Base-by-base conservation (phyloP, 2,113 vertebrate genomes). In the Cyanocitta stelleri region DNA sequence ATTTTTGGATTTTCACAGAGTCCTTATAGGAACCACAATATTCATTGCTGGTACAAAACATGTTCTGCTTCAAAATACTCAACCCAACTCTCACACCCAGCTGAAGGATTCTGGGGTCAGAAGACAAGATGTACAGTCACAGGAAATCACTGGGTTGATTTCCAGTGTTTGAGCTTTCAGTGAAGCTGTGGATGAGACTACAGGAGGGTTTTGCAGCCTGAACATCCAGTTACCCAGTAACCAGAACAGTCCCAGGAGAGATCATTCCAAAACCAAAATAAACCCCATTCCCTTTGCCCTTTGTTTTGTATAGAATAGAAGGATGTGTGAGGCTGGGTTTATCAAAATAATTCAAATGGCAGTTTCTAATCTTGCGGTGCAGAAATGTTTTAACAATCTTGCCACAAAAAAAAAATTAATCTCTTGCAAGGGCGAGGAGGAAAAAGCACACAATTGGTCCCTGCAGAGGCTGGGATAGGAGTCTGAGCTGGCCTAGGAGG, bases 281-380 rank as follows among this genome's bases (percentile, higher is more conserved):
- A 67, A 52, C 29, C 26, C 24, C 23, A 52, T 92, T 93, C 85
- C 71, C 41, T 90, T 93, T 67, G 67, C 92, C 78, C 79, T 96
- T 96, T 97, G 95, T 96, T 93, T 80, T 55, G 4, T 39, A 37
- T 16, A 95, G 93, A 96, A 96, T 97, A 55, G 90, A 90, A 96
- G 96, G 95, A 97, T 95, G 95, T 96, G 52, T 75, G 93, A 80
- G 85, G 41, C n/a, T 87, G 51, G 27, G 39, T 83, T 96, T 94
- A 94, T 95, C 89, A 54, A 43, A 68, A 48, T 59, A 33, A 49
- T 64, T 83, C 20, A 58, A 87, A 80, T 55, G 85, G 63, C 75
- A 80, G 35, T 39, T 94, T 63, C 95, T 97, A 96, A 97, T 97
- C 95, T 97, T 63, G 73, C 1, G 0, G 39, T 35, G 46, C 87